These are phyloP conservation scores for Coreius guichenoti DNA, from an alignment of 2,797 vertebrate genomes.

Conservation along the genomic window DNA sequence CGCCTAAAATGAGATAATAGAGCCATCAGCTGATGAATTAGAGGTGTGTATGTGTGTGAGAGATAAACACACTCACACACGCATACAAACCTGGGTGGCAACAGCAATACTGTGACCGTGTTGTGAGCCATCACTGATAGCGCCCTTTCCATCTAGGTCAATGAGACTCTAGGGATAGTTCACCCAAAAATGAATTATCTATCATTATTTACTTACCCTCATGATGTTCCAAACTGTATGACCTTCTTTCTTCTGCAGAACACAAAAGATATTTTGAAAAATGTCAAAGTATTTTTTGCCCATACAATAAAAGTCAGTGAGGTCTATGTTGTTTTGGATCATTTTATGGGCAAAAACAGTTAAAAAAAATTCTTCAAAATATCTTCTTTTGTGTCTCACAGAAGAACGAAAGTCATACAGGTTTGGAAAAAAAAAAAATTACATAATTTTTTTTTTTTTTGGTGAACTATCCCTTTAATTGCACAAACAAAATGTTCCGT, in stretches of 20 bases:
- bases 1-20: conserved; percentile 45
- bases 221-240: neutral
- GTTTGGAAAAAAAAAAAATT: neutral
- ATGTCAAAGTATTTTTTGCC: neutral
- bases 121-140: neutral
- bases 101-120: neutral
- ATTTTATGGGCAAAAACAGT: neutral
- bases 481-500: neutral
- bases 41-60: neutral
- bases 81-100: neutral
- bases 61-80: neutral
- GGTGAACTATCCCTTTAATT: neutral
- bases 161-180: neutral
- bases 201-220: neutral
- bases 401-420: neutral
- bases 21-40: conserved; percentile 46
- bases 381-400: neutral
- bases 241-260: neutral
- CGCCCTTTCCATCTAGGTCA: conserved; percentile 15
- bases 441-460: neutral
- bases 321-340: neutral
- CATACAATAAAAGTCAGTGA: neutral
- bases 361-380: neutral
- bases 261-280: neutral
- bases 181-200: conserved; percentile 14